Percentiles rank a stretch among this genome's conserved stretches.
Evolutionary conservation across 2,113 vertebrate species (phyloP).

Genomic region (Rafetus swinhoei): DNA sequence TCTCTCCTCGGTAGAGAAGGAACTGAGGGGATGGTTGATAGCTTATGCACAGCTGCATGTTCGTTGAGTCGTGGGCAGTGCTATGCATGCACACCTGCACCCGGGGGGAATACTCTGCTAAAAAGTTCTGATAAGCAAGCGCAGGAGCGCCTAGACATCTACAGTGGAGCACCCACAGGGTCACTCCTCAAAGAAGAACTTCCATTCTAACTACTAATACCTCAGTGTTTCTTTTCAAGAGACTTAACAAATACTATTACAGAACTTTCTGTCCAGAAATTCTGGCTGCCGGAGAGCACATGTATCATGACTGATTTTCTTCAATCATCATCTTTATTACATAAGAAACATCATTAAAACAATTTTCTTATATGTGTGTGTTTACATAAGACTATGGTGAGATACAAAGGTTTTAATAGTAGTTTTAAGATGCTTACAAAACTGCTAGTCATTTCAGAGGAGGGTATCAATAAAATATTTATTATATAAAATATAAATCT

Average conservation of each 20-base stretch:
- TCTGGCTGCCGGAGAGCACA: background rate
- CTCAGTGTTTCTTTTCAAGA: accelerated
- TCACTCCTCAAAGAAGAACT: background rate
- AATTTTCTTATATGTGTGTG: background rate
- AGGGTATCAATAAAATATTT: background rate
- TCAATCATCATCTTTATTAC: background rate
- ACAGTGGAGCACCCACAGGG: too few relatives aligned
- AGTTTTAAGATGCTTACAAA: background rate
- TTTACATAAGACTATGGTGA: background rate
- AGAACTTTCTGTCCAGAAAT: background rate
- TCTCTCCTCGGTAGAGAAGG: too few relatives aligned
- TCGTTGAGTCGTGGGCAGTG: too few relatives aligned
- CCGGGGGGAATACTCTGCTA: too few relatives aligned
- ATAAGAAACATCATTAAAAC: background rate
- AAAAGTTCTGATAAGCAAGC: too few relatives aligned
- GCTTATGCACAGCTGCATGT: too few relatives aligned
- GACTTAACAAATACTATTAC: background rate
- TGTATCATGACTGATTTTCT: background rate
- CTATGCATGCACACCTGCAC: too few relatives aligned
- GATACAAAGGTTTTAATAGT: background rate
- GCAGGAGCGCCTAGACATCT: too few relatives aligned
- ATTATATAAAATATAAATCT: background rate
- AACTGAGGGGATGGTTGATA: too few relatives aligned
- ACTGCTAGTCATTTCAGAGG: background rate
- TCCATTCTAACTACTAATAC: background rate